Evolutionary conservation across 2,888 invertebrate species (phyloP).

Genomic region (Diarsia dahlii): DNA sequence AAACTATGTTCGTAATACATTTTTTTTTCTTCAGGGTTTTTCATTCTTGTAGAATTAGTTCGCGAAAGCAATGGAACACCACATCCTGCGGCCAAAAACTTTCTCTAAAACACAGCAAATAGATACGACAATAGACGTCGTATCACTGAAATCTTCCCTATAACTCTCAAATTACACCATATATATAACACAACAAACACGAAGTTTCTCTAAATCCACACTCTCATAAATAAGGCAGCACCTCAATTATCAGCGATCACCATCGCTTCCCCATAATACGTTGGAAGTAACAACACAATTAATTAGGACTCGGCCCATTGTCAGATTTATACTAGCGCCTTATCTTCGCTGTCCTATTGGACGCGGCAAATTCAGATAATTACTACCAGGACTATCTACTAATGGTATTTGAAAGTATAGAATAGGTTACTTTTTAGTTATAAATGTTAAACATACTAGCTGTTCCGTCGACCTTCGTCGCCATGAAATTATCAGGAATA

Average conservation of each 20-base stretch:
- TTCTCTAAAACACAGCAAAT: background rate
- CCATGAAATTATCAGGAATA: too few relatives aligned
- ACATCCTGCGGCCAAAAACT: too few relatives aligned
- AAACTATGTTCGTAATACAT: too few relatives aligned
- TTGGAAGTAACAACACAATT: conserved; percentile 74
- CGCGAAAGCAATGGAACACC: too few relatives aligned
- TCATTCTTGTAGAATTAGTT: too few relatives aligned
- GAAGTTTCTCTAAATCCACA: conserved; percentile 34
- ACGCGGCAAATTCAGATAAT: conserved; percentile 73
- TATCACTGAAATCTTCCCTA: background rate
- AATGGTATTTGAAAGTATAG: conserved; percentile 28
- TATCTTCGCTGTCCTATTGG: conserved; percentile 72
- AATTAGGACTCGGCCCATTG: conserved; percentile 77
- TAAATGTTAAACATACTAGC: background rate
- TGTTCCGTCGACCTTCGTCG: too few relatives aligned
- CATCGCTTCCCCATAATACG: conserved; percentile 72
- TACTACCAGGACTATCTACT: conserved; percentile 55
- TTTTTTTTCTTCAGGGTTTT: too few relatives aligned
- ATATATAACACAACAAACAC: conserved; percentile 22
- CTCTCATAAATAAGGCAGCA: conserved; percentile 46
- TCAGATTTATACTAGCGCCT: conserved; percentile 73
- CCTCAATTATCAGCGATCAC: conserved; percentile 60
- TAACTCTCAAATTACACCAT: conserved; percentile 7
- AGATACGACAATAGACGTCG: background rate
- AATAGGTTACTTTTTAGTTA: conserved; percentile 8